phyloP scores from a whole-genome alignment of 2,113 vertebrate genomes.

The Clarias gariepinus region DNA sequence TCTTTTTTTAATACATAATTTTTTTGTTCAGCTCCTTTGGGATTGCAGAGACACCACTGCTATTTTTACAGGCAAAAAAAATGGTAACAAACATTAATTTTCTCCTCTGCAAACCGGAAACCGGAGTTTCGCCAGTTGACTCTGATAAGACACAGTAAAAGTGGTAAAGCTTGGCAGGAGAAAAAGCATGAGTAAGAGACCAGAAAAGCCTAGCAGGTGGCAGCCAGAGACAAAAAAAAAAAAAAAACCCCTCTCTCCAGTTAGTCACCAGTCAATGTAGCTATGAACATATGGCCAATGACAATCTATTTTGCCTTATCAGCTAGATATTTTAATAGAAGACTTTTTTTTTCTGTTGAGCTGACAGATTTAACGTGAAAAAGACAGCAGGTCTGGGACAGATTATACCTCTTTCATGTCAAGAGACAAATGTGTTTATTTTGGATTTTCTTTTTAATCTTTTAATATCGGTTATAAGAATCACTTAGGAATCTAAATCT shows the following conservation, averaged over 20 bases:
- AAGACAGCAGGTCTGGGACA: conserved; percentile 20
- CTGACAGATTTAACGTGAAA: conserved; percentile 9
- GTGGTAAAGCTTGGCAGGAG: neutral
- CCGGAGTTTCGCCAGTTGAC: neutral
- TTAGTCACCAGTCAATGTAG: conserved; percentile 14
- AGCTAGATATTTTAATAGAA: conserved; percentile 25
- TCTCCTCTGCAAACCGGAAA: neutral
- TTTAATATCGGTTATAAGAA: neutral
- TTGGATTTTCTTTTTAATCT: neutral
- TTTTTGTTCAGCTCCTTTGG: conserved; percentile 3
- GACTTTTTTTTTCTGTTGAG: neutral
- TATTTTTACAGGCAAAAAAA: conserved; percentile 12
- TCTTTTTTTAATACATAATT: neutral
- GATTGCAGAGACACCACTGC: conserved; percentile 11
- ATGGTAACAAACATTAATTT: conserved; percentile 3
- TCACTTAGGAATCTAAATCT: neutral
- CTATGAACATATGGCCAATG: conserved; percentile 16
- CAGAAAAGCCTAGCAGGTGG: conserved; percentile 14
- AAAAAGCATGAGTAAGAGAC: conserved; percentile 10
- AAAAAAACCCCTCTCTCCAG: neutral
- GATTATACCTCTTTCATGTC: neutral
- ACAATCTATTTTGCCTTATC: conserved; percentile 15
- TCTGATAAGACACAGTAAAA: conserved; percentile 1
- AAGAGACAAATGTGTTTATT: conserved; percentile 4
- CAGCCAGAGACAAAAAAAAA: conserved; percentile 10